phyloP scores from a whole-genome alignment of 2,888 invertebrate species.

The Thera obeliscata region DNA sequence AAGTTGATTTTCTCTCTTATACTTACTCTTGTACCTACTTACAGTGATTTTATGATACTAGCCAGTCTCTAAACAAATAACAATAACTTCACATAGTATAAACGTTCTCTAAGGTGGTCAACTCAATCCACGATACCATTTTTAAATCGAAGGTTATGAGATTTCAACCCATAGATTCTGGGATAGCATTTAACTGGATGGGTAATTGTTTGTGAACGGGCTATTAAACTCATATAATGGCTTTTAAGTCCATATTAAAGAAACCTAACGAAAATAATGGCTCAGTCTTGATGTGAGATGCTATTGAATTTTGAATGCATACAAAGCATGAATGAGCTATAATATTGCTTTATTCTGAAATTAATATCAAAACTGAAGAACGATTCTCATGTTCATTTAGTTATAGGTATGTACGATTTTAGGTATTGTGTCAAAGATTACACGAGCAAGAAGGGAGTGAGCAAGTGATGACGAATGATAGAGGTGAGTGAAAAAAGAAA shows the following conservation, averaged over 20 bases:
- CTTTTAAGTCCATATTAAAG: constrained; percentile 68
- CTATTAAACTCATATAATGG: constrained; percentile 80
- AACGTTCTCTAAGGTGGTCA: constrained; percentile 52
- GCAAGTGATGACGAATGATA: too few species aligned
- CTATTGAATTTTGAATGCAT: constrained; percentile 66
- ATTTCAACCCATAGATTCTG: constrained; percentile 79
- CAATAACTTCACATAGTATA: constrained; percentile 46
- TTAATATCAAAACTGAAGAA: constrained; percentile 22
- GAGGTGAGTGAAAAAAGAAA: too few species aligned
- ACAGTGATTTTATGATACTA: neutral
- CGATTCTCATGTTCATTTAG: neutral
- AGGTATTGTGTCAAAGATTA: too few species aligned
- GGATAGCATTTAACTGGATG: constrained; percentile 79
- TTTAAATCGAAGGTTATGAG: constrained; percentile 79
- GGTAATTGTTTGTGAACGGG: constrained; percentile 79
- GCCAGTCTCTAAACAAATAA: neutral
- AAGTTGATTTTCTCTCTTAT: constrained; percentile 1
- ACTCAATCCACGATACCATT: constrained; percentile 49
- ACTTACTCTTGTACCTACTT: neutral
- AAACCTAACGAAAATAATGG: constrained; percentile 73
- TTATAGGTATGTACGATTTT: neutral
- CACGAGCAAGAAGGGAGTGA: too few species aligned
- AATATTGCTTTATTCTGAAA: constrained; percentile 47
- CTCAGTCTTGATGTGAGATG: constrained; percentile 56
- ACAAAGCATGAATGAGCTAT: constrained; percentile 59